Evolutionary conservation across 2,888 invertebrate genomes (phyloP).

Genomic region (Blomia tropicalis): DNA sequence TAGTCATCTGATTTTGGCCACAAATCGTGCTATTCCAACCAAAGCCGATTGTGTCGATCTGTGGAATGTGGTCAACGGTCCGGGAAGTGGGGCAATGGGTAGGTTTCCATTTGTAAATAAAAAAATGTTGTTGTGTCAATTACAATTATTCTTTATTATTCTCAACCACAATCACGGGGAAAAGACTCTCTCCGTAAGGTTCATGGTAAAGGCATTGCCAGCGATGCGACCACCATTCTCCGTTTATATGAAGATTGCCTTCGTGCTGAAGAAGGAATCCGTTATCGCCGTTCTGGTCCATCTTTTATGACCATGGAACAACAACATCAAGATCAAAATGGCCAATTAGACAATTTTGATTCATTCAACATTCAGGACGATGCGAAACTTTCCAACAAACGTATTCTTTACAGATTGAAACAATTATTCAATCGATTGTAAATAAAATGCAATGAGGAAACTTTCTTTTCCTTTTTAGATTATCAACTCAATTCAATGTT

Average conservation of each 20-base stretch:
- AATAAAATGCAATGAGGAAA: too few relatives aligned
- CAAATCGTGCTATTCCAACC: too few relatives aligned
- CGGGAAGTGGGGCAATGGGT: not conserved
- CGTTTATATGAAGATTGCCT: slow-evolving; percentile 20
- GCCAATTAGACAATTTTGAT: too few relatives aligned
- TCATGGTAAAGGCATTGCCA: not conserved
- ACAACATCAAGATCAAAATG: too few relatives aligned
- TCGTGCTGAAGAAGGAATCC: slow-evolving; percentile 18
- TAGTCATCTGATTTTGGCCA: too few relatives aligned
- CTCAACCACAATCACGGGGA: too few relatives aligned
- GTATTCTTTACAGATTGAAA: not conserved
- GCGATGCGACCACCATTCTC: not conserved
- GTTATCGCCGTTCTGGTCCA: slow-evolving; percentile 16
- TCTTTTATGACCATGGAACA: not conserved
- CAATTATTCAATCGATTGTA: not conserved
- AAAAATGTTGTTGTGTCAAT: too few relatives aligned
- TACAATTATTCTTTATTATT: too few relatives aligned
- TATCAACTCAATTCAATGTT: not conserved
- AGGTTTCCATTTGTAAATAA: too few relatives aligned
- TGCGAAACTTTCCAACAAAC: too few relatives aligned
- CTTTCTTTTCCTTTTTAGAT: too few relatives aligned
- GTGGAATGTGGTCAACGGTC: slow-evolving; percentile 11
- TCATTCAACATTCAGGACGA: too few relatives aligned
- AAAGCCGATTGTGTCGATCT: slow-evolving; percentile 18
- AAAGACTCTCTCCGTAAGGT: not conserved